A percentile compares a stretch with the other conserved stretches of the same genome.
Conservation (phyloP, 2,113 vertebrate species). For the Sinocyclocheilus rhinocerous region DNA sequence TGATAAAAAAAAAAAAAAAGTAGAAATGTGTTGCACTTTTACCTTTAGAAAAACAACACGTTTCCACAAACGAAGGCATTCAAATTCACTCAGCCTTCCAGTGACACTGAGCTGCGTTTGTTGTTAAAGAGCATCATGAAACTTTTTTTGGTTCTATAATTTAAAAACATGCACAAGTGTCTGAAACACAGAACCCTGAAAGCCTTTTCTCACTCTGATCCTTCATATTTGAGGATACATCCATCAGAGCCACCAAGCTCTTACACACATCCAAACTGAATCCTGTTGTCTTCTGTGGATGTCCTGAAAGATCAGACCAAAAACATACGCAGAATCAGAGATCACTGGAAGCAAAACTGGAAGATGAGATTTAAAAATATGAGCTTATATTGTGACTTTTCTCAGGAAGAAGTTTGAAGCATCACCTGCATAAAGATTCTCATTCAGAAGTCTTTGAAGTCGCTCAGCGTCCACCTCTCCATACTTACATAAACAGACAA, state of each 20-base stretch:
- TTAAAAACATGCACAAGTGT: neutral
- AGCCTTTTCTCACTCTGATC: neutral
- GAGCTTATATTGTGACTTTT: neutral
- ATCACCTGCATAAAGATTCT: constrained; percentile 63
- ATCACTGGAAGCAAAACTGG: neutral
- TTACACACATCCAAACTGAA: constrained; percentile 76
- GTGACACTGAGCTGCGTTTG: constrained; percentile 65
- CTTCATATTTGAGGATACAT: constrained; percentile 69
- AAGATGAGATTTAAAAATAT: too few species aligned
- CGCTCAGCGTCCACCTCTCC: constrained; percentile 71
- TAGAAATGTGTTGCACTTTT: constrained; percentile 29
- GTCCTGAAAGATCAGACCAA: constrained; percentile 51
- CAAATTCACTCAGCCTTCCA: constrained; percentile 68
- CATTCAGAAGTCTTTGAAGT: constrained; percentile 71
- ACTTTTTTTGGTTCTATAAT: neutral
- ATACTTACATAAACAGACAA: constrained; percentile 55
- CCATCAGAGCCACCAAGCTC: constrained; percentile 76
- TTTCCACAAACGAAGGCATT: constrained; percentile 69
- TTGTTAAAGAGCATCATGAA: constrained; percentile 58
- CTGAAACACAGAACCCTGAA: neutral
- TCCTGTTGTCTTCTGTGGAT: constrained; percentile 58
- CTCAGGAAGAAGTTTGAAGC: too few species aligned
- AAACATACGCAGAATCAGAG: neutral
- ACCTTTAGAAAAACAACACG: constrained; percentile 67
- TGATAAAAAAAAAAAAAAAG: neutral